phyloP scores from a whole-genome alignment of 2,797 vertebrate species.

The Gobionotothen gibberifrons region DNA sequence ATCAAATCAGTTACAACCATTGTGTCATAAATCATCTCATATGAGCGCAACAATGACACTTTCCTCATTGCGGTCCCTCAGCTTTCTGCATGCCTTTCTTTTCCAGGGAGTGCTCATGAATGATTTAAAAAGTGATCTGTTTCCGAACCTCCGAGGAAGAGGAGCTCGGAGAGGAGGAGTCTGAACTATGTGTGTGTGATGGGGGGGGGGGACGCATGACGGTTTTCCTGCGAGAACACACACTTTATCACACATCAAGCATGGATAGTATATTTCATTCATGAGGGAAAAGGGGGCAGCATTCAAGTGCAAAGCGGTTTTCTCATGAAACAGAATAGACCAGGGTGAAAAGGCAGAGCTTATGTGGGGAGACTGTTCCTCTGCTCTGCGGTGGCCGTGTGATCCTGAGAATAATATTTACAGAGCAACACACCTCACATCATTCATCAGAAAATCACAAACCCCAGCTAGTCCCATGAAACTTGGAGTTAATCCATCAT shows the following conservation, averaged over 20 bases:
- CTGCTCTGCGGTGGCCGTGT: conserved; percentile 49
- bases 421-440: conserved; percentile 72
- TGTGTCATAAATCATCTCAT: conserved; percentile 82
- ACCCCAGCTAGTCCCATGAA: conserved; percentile 78
- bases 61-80: conserved; percentile 70
- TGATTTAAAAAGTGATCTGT: conserved; percentile 83
- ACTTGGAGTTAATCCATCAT: conserved; percentile 84
- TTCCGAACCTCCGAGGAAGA: conserved; percentile 69
- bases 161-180: conserved; percentile 61
- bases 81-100: conserved; percentile 78
- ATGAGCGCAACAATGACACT: conserved; percentile 76
- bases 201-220: conserved; percentile 53
- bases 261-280: conserved; percentile 60
- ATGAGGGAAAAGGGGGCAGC: conserved; percentile 28
- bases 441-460: conserved; percentile 81
- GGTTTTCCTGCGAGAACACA: conserved; percentile 18
- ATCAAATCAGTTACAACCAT: conserved; percentile 84
- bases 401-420: conserved; percentile 79
- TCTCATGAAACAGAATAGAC: conserved; percentile 47
- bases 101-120: conserved; percentile 79
- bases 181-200: background rate
- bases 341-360: conserved; percentile 13
- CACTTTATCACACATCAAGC: conserved; percentile 40
- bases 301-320: conserved; percentile 40
- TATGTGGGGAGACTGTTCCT: conserved; percentile 27